Evolutionary conservation across 2,113 vertebrate species (phyloP).

Genomic region (Heterotis niloticus): DNA sequence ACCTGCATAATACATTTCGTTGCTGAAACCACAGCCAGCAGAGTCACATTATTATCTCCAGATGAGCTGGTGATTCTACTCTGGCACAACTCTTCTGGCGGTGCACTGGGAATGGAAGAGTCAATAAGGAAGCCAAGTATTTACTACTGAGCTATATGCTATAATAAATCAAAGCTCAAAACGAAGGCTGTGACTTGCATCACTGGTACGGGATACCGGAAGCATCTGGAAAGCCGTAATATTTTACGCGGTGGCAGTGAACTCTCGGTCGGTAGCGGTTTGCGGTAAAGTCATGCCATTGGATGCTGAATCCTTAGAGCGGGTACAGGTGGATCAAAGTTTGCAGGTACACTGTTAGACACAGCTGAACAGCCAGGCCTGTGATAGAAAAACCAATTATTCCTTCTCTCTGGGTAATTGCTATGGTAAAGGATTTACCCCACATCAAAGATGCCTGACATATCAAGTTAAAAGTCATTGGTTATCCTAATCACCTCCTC

Average conservation of each 20-base stretch:
- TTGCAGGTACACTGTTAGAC: neutral
- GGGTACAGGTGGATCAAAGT: neutral
- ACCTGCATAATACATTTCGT: neutral
- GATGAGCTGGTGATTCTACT: neutral
- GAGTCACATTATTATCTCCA: neutral
- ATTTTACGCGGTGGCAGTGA: neutral
- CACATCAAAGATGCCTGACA: slow-evolving; percentile 19
- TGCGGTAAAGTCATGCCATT: neutral
- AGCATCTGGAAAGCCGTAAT: slow-evolving; percentile 28
- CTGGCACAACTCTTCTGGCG: slow-evolving; percentile 45
- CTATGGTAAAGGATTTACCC: neutral
- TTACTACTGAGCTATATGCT: slow-evolving; percentile 10
- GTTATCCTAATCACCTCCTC: neutral
- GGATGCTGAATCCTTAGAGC: neutral
- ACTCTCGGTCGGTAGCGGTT: neutral
- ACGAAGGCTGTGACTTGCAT: slow-evolving; percentile 39
- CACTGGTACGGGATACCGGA: slow-evolving; percentile 23
- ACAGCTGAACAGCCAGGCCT: neutral
- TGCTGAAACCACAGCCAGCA: slow-evolving; percentile 38
- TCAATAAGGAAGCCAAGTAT: slow-evolving; percentile 24
- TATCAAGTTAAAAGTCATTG: slow-evolving; percentile 2
- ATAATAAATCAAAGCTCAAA: slow-evolving; percentile 54
- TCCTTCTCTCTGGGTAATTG: slow-evolving; percentile 11
- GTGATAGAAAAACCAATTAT: slow-evolving; percentile 7
- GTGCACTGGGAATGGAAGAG: slow-evolving; percentile 47